Conservation (phyloP, 2,888 invertebrate species). For the Lampropteryx suffumata region DNA sequence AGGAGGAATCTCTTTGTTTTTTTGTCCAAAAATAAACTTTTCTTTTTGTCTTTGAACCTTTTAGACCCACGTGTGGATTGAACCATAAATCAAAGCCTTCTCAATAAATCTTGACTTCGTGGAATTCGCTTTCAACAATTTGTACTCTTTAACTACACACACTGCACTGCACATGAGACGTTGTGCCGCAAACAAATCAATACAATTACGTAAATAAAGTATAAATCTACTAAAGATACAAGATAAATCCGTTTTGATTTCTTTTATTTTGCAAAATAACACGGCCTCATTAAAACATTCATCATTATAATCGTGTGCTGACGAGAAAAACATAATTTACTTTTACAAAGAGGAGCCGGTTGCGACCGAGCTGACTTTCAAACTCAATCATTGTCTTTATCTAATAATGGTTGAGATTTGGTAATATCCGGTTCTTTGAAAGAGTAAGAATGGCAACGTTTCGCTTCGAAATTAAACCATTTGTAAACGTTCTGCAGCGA, state of each 20-base stretch:
- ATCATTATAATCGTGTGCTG: background rate
- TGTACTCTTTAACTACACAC: constrained; percentile 46
- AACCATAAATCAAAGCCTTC: constrained; percentile 74
- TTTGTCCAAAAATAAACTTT: constrained; percentile 63
- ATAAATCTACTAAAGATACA: no score
- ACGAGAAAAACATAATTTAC: constrained; percentile 18
- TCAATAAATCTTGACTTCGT: constrained; percentile 74
- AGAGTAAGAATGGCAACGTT: constrained; percentile 52
- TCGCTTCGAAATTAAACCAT: constrained; percentile 68
- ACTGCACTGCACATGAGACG: background rate
- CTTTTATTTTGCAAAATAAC: no score
- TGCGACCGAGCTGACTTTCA: constrained; percentile 34
- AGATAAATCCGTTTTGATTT: no score
- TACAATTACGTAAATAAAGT: no score
- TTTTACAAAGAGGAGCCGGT: constrained; percentile 21
- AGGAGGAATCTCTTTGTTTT: constrained; percentile 59
- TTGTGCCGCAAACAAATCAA: no score
- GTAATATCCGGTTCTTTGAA: constrained; percentile 45
- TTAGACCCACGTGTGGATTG: constrained; percentile 71
- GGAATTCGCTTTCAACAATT: constrained; percentile 61
- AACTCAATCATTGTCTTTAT: constrained; percentile 40
- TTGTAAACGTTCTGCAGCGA: constrained; percentile 60
- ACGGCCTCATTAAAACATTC: no score
- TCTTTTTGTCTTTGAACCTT: constrained; percentile 71
- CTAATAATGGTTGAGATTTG: constrained; percentile 43